These are phyloP conservation scores for Tetanocera ferruginea DNA, from an alignment of 2,888 invertebrate species.

Conservation along the genomic window DNA sequence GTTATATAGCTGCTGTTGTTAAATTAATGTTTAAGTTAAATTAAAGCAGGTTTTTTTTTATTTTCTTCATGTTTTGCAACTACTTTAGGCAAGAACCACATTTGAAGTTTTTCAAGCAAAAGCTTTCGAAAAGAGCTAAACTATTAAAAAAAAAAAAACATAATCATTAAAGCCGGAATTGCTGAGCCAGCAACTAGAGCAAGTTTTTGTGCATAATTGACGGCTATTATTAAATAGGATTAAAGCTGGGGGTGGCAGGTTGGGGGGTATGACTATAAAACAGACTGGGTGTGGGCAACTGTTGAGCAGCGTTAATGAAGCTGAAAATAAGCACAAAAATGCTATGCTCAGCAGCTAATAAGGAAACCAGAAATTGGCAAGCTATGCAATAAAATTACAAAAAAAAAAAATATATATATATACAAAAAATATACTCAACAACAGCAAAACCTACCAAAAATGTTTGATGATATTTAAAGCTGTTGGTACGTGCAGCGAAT, in stretches of 20 bases:
- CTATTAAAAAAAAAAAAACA: background rate
- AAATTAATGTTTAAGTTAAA: background rate
- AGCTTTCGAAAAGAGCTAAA: background rate
- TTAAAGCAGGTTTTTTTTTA: background rate
- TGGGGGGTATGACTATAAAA: too few relatives aligned
- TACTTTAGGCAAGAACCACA: too few relatives aligned
- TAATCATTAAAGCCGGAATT: background rate
- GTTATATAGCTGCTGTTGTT: background rate
- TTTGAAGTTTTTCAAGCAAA: too few relatives aligned
- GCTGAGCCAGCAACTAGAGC: background rate
- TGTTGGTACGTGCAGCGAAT: too few relatives aligned
- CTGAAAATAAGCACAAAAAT: too few relatives aligned
- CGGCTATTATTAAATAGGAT: background rate
- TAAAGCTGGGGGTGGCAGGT: background rate
- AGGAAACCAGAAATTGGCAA: background rate
- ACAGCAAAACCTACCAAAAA: too few relatives aligned
- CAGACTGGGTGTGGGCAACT: too few relatives aligned
- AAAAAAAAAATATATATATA: background rate
- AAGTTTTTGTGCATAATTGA: slow-evolving; percentile 11
- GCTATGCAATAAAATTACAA: background rate
- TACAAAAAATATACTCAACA: background rate
- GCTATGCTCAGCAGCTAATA: too few relatives aligned
- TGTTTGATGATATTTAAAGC: too few relatives aligned
- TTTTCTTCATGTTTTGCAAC: background rate
- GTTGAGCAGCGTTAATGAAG: too few relatives aligned